Conservation (phyloP, 2,797 vertebrate genomes). For the Salmo trutta region DNA sequence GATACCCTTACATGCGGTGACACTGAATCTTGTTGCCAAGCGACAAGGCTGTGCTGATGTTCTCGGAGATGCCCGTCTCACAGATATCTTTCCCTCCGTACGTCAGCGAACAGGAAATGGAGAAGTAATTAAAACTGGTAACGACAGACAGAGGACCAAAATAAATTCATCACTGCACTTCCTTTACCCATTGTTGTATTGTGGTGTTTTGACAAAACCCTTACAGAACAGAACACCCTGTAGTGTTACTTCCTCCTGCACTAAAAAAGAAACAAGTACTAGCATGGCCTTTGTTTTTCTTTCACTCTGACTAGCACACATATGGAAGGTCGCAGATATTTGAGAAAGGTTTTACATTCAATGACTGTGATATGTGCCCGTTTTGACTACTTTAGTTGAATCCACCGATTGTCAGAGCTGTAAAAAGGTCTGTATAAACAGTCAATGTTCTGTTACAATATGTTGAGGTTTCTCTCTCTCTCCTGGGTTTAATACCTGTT, state of each 20-base stretch:
- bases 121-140: slow-evolving; percentile 71
- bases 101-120: slow-evolving; percentile 67
- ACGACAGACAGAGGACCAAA: slow-evolving; percentile 10
- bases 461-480: background rate
- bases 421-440: background rate
- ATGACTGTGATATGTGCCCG: no score
- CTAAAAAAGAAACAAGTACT: no score
- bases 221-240: background rate
- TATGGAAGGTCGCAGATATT: no score
- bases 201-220: background rate
- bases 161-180: background rate
- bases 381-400: no score
- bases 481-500: slow-evolving; percentile 41
- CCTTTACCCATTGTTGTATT: background rate
- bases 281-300: no score
- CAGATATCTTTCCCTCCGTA: slow-evolving; percentile 59
- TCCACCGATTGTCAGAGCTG: no score
- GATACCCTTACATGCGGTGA: slow-evolving; percentile 67
- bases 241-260: background rate
- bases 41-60: slow-evolving; percentile 70
- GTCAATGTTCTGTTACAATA: background rate
- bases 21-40: slow-evolving; percentile 67
- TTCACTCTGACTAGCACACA: no score
- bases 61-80: slow-evolving; percentile 62
- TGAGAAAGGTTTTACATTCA: no score